These are phyloP conservation scores for Desoria tigrina DNA, from an alignment of 2,888 invertebrate species.

Conservation along the genomic window DNA sequence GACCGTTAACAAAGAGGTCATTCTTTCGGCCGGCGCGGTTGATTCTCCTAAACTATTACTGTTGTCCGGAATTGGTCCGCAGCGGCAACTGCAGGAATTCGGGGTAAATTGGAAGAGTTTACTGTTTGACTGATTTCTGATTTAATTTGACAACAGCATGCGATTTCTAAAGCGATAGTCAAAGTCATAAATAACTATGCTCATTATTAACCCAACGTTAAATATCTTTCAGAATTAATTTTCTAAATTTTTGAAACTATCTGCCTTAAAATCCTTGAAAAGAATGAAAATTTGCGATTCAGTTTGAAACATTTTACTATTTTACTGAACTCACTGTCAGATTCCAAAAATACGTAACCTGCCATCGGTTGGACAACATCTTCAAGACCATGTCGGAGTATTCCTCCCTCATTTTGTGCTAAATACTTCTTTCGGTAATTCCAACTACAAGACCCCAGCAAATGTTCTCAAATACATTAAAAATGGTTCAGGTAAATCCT, in stretches of 20 bases:
- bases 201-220: no score
- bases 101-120: no score
- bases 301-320: no score
- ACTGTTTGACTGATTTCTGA: no score
- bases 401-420: conserved; percentile 14
- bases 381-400: conserved; percentile 31
- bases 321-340: no score
- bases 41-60: conserved; percentile 23
- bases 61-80: conserved; percentile 30
- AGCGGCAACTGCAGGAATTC: conserved; percentile 17
- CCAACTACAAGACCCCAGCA: conserved; percentile 6
- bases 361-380: conserved; percentile 29
- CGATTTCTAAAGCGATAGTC: no score
- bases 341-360: conserved; percentile 25
- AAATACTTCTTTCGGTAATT: conserved; percentile 28
- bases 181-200: no score
- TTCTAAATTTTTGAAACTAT: no score
- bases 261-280: not conserved
- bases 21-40: conserved; percentile 21
- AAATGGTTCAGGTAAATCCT: conserved; percentile 28
- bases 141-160: no score
- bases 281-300: no score
- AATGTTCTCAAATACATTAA: conserved; percentile 25
- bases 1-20: conserved; percentile 29
- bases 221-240: no score